Percentiles rank a stretch among this genome's conserved stretches.
Conservation (phyloP, 2,797 vertebrate genomes). For the Tauraco hartlaubi region DNA sequence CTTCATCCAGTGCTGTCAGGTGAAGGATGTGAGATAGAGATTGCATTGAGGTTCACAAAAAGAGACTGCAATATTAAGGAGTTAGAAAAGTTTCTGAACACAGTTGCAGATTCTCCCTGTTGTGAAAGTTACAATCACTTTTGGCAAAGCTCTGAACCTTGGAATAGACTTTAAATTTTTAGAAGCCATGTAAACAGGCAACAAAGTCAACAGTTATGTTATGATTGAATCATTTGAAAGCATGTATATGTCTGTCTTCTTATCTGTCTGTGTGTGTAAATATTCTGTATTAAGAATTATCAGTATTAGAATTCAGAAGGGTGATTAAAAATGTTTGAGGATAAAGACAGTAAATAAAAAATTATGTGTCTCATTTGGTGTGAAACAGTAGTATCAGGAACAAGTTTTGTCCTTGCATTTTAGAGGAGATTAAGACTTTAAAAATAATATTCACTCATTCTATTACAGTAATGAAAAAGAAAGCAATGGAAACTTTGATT, state of each 20-base stretch:
- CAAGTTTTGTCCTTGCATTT: not conserved
- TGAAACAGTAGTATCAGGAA: not conserved
- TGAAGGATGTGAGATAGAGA: not conserved
- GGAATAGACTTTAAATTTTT: not conserved
- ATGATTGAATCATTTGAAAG: not conserved
- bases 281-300: slow-evolving; percentile 17
- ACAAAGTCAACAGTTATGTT: slow-evolving; percentile 6
- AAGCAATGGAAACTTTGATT: not conserved
- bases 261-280: not conserved
- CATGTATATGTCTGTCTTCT: not conserved
- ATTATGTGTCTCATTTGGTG: not conserved
- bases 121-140: not conserved
- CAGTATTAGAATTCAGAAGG: not conserved
- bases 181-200: slow-evolving; percentile 20
- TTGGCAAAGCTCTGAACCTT: slow-evolving; percentile 1
- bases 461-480: not conserved
- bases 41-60: not conserved
- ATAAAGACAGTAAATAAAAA: slow-evolving; percentile 8
- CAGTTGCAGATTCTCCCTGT: not conserved
- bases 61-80: not conserved
- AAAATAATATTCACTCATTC: not conserved
- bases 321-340: not conserved
- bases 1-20: not conserved
- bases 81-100: not conserved
- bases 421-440: not conserved